These are phyloP conservation scores for Holocentrus rufus DNA, from an alignment of 2,797 vertebrate genomes.

Conservation along the genomic window DNA sequence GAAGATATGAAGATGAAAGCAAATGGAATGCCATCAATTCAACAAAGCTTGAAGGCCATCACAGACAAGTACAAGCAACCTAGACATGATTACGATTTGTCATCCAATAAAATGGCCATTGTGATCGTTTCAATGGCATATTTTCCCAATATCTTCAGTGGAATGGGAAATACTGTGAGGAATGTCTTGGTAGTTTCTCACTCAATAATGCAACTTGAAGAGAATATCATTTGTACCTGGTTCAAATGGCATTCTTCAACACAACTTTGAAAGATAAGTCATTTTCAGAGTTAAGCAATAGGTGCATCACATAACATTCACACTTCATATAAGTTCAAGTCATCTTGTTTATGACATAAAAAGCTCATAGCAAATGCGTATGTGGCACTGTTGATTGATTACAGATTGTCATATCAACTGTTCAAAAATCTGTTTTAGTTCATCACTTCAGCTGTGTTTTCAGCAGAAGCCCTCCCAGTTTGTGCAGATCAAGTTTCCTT, in stretches of 20 bases:
- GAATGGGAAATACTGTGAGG: not conserved
- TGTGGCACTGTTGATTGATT: too few species aligned
- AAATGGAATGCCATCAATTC: constrained; percentile 19
- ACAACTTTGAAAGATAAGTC: constrained; percentile 1
- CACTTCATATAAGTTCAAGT: not conserved
- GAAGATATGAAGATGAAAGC: constrained; percentile 1
- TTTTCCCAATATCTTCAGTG: constrained; percentile 9
- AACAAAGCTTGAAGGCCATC: constrained; percentile 15
- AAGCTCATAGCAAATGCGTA: constrained; percentile 18
- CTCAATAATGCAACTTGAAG: not conserved
- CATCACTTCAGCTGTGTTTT: too few species aligned
- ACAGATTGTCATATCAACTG: too few species aligned
- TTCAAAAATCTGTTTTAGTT: too few species aligned
- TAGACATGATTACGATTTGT: constrained; percentile 6
- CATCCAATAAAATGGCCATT: constrained; percentile 24
- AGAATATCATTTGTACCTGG: not conserved
- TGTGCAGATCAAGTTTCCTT: too few species aligned
- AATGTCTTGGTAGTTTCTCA: constrained; percentile 3
- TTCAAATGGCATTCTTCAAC: not conserved
- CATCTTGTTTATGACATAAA: not conserved
- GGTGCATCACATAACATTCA: constrained; percentile 22
- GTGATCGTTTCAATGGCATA: constrained; percentile 4
- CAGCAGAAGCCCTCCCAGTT: too few species aligned
- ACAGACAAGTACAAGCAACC: constrained; percentile 12
- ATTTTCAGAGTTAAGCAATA: not conserved